These are phyloP conservation scores for Tetramorium bicarinatum DNA, from an alignment of 2,888 invertebrate genomes.

Conservation along the genomic window DNA sequence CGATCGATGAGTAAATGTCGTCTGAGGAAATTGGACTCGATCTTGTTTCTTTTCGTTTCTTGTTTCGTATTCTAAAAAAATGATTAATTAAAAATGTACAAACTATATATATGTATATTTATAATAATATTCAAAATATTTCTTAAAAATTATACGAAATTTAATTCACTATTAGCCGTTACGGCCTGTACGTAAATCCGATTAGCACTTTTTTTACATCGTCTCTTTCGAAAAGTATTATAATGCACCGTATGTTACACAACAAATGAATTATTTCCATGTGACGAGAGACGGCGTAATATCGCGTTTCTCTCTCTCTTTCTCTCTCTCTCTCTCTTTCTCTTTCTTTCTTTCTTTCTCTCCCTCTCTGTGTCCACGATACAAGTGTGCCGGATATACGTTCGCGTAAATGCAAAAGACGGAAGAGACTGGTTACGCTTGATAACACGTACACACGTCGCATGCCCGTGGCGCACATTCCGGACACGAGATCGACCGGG, in stretches of 20 bases:
- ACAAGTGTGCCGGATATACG: constrained; percentile 11
- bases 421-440: constrained; percentile 39
- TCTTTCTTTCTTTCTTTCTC: too few relatives aligned
- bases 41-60: background rate
- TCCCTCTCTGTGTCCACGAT: background rate
- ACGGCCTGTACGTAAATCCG: background rate
- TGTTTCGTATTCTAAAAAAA: background rate
- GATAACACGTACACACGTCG: constrained; percentile 47
- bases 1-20: background rate
- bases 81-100: background rate
- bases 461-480: constrained; percentile 40
- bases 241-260: background rate
- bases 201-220: background rate
- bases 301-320: background rate
- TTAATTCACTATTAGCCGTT: background rate
- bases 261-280: constrained; percentile 22
- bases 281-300: constrained; percentile 16
- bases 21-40: background rate
- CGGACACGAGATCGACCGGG: constrained; percentile 37
- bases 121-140: background rate
- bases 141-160: background rate
- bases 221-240: background rate
- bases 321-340: too few relatives aligned
- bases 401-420: constrained; percentile 41
- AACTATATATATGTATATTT: background rate